Conservation (phyloP, 2,888 invertebrate species). For the Pasiphila rectangulata region DNA sequence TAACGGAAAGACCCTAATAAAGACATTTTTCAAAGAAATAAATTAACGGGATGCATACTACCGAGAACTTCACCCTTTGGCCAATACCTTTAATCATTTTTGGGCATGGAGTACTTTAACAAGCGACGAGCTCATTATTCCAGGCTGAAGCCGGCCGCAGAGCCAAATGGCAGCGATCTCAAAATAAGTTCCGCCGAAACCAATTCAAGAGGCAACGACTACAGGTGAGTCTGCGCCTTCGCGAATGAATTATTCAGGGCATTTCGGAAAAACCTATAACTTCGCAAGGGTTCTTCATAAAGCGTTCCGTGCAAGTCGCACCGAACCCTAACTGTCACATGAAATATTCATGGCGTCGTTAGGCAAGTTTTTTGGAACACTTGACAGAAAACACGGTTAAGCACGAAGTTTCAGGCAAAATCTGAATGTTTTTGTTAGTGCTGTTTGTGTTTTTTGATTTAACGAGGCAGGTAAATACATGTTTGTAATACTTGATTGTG, state of each 20-base stretch:
- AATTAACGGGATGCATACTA: no score
- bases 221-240: constrained; percentile 13
- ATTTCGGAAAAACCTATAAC: constrained; percentile 43
- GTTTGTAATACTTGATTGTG: no score
- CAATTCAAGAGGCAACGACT: constrained; percentile 9
- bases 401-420: constrained; percentile 16
- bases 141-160: no score
- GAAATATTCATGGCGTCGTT: constrained; percentile 42
- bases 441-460: constrained; percentile 4
- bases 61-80: no score
- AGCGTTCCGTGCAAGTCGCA: constrained; percentile 25
- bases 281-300: constrained; percentile 42
- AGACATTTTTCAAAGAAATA: no score
- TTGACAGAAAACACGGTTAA: constrained; percentile 37
- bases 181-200: constrained; percentile 3
- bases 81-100: no score
- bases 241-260: constrained; percentile 46
- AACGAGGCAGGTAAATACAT: no score
- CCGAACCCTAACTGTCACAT: constrained; percentile 32
- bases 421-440: constrained; percentile 13
- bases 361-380: constrained; percentile 36
- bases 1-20: no score
- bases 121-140: no score
- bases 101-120: no score
- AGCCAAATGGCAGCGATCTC: no score